These are phyloP conservation scores for Hyperoplus lanceolatus DNA, from an alignment of 2,797 vertebrate species.

Conservation along the genomic window DNA sequence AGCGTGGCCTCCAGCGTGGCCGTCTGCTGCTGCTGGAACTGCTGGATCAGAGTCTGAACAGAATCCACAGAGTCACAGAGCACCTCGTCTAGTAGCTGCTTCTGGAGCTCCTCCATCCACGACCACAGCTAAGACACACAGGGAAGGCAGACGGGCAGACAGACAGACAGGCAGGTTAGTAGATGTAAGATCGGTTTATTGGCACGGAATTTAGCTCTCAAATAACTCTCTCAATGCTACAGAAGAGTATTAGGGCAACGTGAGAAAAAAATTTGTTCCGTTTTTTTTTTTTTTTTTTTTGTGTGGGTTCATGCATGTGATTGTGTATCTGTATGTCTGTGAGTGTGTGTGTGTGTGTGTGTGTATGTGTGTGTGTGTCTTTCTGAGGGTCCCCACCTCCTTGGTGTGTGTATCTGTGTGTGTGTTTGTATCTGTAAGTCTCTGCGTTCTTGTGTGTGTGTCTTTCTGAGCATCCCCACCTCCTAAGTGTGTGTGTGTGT, in stretches of 20 bases:
- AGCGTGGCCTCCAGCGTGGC: conserved; percentile 96
- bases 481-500: too few relatives aligned
- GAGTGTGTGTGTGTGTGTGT: not conserved
- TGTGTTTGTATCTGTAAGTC: too few relatives aligned
- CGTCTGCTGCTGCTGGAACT: conserved; percentile 98
- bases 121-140: conserved; percentile 90
- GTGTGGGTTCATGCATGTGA: conserved; percentile 90
- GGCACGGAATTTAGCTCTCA: not conserved
- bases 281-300: conserved; percentile 66
- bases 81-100: conserved; percentile 97
- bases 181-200: not conserved
- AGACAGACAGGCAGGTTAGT: conserved; percentile 1
- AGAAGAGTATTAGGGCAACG: too few relatives aligned
- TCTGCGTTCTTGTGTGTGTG: too few relatives aligned
- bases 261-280: too few relatives aligned
- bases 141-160: conserved; percentile 39
- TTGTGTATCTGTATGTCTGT: too few relatives aligned
- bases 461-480: too few relatives aligned
- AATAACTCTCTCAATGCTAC: not conserved
- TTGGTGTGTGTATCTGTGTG: conserved; percentile 94
- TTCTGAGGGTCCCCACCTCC: conserved; percentile 69
- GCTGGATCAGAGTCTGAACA: conserved; percentile 96
- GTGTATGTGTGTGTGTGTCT: not conserved
- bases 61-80: conserved; percentile 96
- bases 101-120: conserved; percentile 99